These are phyloP conservation scores for Drosophila bipectinata DNA, from an alignment of 1,140 invertebrate genomes.

Conservation along the genomic window DNA sequence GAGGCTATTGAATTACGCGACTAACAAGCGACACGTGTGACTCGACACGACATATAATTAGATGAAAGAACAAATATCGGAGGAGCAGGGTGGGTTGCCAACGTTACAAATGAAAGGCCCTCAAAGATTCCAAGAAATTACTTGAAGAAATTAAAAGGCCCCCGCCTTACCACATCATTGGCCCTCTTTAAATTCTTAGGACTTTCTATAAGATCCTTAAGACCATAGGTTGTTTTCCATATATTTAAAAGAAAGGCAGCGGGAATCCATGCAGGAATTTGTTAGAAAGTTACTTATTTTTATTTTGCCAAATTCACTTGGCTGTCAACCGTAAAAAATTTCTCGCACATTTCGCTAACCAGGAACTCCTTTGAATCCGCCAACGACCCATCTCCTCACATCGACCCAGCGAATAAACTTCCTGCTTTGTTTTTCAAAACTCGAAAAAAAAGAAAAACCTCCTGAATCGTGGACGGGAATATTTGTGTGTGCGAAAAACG, in stretches of 20 bases:
- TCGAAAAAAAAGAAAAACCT: not conserved
- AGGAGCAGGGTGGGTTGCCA: not conserved
- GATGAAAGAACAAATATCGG: conserved; percentile 29
- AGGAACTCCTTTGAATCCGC: conserved; percentile 36
- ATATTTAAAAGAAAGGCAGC: too few species aligned
- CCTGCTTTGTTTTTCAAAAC: conserved; percentile 65
- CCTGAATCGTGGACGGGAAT: conserved; percentile 20
- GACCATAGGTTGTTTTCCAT: too few species aligned
- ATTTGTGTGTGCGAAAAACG: conserved; percentile 77
- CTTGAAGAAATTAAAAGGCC: not conserved
- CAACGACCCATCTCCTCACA: conserved; percentile 15
- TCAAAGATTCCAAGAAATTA: not conserved
- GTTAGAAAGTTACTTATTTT: not conserved
- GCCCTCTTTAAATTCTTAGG: not conserved
- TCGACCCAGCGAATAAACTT: conserved; percentile 66
- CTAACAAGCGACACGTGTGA: conserved; percentile 57
- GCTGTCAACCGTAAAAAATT: conserved; percentile 36
- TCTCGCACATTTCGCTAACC: conserved; percentile 41
- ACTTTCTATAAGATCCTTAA: too few species aligned
- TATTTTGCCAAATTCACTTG: conserved; percentile 21
- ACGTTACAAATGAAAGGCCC: conserved; percentile 37
- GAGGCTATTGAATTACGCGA: conserved; percentile 47
- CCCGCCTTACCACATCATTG: not conserved
- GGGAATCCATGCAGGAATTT: not conserved
- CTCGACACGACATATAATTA: conserved; percentile 38